Conservation (phyloP, 2,797 vertebrate genomes). For the Bucorvus abyssinicus region DNA sequence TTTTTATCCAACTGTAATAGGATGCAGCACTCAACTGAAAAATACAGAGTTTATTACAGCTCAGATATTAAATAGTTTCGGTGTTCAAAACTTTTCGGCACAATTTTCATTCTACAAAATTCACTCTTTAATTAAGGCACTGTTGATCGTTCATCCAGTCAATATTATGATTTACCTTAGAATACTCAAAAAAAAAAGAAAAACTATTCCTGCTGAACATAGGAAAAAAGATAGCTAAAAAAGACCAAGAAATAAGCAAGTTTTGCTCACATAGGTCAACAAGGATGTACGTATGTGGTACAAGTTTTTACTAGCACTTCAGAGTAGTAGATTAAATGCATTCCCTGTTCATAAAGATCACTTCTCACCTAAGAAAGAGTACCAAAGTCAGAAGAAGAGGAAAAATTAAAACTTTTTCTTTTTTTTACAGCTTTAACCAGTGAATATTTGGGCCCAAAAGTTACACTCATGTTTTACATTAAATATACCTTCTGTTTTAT, state of each 20-base stretch:
- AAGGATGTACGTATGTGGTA: background rate
- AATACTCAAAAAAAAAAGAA: background rate
- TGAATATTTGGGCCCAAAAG: background rate
- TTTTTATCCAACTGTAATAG: constrained; percentile 28
- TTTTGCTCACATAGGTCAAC: background rate
- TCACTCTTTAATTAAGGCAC: constrained; percentile 64
- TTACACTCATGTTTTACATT: background rate
- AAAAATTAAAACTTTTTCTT: background rate
- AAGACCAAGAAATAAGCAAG: background rate
- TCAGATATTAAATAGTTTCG: constrained; percentile 8
- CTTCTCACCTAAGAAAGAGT: background rate
- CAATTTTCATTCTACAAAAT: background rate
- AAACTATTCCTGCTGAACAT: constrained; percentile 15
- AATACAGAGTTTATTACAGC: background rate
- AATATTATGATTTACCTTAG: constrained; percentile 45
- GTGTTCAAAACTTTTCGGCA: background rate
- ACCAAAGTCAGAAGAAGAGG: background rate
- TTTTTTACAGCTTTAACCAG: background rate
- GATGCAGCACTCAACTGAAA: background rate
- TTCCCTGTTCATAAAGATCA: background rate
- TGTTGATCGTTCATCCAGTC: constrained; percentile 49
- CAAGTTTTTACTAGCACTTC: background rate
- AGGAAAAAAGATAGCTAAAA: background rate
- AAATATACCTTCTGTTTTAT: background rate
- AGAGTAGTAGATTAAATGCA: background rate